A percentile compares a stretch with the other conserved stretches of the same genome.
Evolutionary conservation across 2,797 vertebrate species (phyloP).

Genomic region (Serranus cabrilla): DNA sequence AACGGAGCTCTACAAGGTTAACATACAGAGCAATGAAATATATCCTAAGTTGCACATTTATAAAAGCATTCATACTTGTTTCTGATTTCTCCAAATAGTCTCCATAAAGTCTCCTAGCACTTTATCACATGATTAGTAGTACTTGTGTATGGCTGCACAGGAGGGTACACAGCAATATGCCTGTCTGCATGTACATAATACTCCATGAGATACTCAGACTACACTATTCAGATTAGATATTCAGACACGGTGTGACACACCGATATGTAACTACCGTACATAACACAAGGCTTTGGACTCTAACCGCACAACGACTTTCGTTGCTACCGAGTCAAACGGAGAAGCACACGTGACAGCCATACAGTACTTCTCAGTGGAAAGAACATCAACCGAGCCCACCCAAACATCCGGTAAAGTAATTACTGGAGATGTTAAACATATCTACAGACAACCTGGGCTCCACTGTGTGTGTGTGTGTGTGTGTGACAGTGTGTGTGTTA

Average conservation of each 20-base stretch:
- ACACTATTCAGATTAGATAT: slow-evolving; percentile 74
- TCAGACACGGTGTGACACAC: slow-evolving; percentile 53
- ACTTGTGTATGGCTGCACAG: slow-evolving; percentile 60
- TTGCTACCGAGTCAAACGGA: slow-evolving; percentile 64
- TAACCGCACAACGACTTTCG: slow-evolving; percentile 61
- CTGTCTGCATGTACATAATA: slow-evolving; percentile 62
- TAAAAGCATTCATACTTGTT: slow-evolving; percentile 71
- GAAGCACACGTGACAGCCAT: slow-evolving; percentile 69
- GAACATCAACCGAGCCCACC: slow-evolving; percentile 54
- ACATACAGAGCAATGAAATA: slow-evolving; percentile 75
- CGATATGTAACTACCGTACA: slow-evolving; percentile 75
- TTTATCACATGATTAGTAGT: slow-evolving; percentile 58
- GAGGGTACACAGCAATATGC: slow-evolving; percentile 59
- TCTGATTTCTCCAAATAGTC: slow-evolving; percentile 25
- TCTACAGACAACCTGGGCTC: slow-evolving; percentile 72
- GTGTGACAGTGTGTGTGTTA: slow-evolving; percentile 39
- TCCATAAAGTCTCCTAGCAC: slow-evolving; percentile 57
- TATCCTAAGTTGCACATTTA: slow-evolving; percentile 69
- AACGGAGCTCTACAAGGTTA: slow-evolving; percentile 64
- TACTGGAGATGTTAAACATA: slow-evolving; percentile 74
- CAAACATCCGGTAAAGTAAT: slow-evolving; percentile 77
- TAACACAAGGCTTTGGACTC: slow-evolving; percentile 73
- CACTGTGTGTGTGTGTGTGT: slow-evolving; percentile 48
- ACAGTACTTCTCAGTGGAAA: slow-evolving; percentile 69
- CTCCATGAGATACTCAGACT: slow-evolving; percentile 70